Conservation (phyloP, 2,888 invertebrate genomes). For the Conops quadrifasciatus region DNA sequence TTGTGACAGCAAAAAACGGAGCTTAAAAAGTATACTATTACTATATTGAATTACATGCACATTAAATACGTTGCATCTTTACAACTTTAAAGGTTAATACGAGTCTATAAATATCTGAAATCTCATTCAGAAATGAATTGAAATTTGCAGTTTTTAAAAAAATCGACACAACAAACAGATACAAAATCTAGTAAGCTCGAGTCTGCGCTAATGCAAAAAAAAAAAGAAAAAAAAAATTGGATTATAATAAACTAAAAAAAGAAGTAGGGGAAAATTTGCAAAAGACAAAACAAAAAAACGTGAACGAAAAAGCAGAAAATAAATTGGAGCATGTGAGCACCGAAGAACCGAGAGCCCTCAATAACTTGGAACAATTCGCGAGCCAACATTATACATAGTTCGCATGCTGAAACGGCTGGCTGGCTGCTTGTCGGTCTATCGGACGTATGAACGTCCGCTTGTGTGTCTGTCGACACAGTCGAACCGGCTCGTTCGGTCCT, state of each 20-base stretch:
- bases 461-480: background rate
- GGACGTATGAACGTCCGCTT: background rate
- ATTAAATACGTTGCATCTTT: too few relatives aligned
- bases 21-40: too few relatives aligned
- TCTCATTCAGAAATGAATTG: too few relatives aligned
- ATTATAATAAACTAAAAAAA: constrained; percentile 31
- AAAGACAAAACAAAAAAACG: constrained; percentile 19
- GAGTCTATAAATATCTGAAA: too few relatives aligned
- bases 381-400: background rate
- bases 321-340: constrained; percentile 33
- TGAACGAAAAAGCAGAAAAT: constrained; percentile 29
- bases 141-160: too few relatives aligned
- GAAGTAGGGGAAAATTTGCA: constrained; percentile 11
- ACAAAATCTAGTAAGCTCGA: too few relatives aligned
- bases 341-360: background rate
- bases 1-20: too few relatives aligned
- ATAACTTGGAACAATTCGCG: background rate
- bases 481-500: background rate
- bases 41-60: too few relatives aligned
- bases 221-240: constrained; percentile 8
- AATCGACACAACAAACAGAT: too few relatives aligned
- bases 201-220: background rate
- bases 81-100: too few relatives aligned
- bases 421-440: constrained; percentile 22
- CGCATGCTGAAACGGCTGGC: constrained; percentile 12